These are phyloP conservation scores for Venusia cambrica DNA, from an alignment of 2,888 invertebrate species.

Conservation along the genomic window DNA sequence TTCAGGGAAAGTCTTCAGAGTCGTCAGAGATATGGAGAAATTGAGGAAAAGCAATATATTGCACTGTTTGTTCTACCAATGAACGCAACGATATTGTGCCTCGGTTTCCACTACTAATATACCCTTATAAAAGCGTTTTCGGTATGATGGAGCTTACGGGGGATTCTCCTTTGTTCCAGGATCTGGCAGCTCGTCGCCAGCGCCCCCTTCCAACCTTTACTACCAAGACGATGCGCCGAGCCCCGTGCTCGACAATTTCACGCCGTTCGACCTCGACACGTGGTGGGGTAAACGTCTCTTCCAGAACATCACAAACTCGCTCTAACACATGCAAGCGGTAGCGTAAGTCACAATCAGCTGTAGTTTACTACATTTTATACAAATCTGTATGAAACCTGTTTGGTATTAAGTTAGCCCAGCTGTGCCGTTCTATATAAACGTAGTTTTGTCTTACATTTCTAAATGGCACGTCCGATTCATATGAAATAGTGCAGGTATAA, in stretches of 20 bases:
- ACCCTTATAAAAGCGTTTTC: no score
- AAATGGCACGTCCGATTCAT: no score
- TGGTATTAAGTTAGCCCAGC: neutral
- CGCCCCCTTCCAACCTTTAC: constrained; percentile 79
- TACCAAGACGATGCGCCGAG: constrained; percentile 88
- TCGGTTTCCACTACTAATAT: no score
- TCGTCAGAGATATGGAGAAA: no score
- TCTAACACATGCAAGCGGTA: constrained; percentile 67
- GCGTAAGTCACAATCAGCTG: constrained; percentile 76
- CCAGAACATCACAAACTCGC: constrained; percentile 91
- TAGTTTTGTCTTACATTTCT: no score
- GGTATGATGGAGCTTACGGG: no score
- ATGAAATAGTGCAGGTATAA: no score
- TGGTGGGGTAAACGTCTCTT: constrained; percentile 95
- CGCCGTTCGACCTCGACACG: constrained; percentile 93
- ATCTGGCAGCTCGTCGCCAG: constrained; percentile 66
- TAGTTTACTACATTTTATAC: constrained; percentile 69
- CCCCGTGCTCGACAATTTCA: constrained; percentile 87
- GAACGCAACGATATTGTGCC: no score
- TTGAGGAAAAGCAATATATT: no score
- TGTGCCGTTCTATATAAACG: no score
- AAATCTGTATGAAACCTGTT: neutral
- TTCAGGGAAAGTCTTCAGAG: no score
- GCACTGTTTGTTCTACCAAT: no score
- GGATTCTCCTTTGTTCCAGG: constrained; percentile 48